These are phyloP conservation scores for Holacanthella duospinosa DNA, from an alignment of 2,888 invertebrate genomes.

Conservation along the genomic window DNA sequence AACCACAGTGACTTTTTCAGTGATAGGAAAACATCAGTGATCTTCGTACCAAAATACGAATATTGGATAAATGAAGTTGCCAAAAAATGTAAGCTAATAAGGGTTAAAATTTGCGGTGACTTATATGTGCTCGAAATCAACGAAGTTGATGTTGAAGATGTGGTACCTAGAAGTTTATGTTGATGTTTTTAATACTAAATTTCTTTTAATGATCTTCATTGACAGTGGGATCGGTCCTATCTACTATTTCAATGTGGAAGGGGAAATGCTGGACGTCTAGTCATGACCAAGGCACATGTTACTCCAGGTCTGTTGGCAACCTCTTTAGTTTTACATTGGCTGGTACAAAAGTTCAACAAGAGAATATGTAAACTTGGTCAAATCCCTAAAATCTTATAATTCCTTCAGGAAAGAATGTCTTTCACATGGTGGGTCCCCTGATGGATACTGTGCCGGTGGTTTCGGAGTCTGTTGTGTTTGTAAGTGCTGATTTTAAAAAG, in stretches of 20 bases:
- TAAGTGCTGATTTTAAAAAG: no score
- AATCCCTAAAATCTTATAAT: no score
- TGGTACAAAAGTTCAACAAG: no score
- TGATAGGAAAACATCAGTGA: not conserved
- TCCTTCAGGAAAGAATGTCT: constrained; percentile 50
- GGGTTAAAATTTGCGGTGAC: not conserved
- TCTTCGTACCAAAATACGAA: not conserved
- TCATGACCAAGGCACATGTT: constrained; percentile 35
- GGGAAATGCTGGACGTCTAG: constrained; percentile 35
- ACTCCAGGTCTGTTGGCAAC: constrained; percentile 24
- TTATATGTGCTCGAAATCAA: no score
- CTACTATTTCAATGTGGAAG: constrained; percentile 31
- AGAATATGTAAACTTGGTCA: no score
- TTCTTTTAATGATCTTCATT: not conserved
- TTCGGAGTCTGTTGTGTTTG: constrained; percentile 65
- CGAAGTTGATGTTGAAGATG: not conserved
- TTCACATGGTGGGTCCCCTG: constrained; percentile 50
- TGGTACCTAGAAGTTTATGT: not conserved
- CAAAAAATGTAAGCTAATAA: not conserved
- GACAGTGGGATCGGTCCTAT: constrained; percentile 26
- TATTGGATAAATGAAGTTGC: not conserved
- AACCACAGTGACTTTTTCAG: not conserved
- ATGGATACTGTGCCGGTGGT: constrained; percentile 60
- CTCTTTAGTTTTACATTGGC: no score
- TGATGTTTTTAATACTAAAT: not conserved